Base-by-base conservation (phyloP, 2,113 vertebrate genomes). In the Salminus brasiliensis region DNA sequence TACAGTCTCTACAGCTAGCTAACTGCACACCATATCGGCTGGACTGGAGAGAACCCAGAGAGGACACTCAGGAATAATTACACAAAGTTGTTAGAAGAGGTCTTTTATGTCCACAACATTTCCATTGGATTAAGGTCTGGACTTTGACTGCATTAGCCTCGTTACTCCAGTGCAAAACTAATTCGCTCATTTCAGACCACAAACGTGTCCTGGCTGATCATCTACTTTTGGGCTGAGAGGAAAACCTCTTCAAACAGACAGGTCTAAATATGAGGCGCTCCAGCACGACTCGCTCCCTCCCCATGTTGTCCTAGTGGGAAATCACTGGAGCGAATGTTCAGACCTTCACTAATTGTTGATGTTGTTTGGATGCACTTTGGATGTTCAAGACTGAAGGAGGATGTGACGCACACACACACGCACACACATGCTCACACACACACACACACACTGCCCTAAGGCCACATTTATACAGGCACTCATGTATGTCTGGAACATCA, bases 401-500 rank as follows among this genome's bases (percentile, higher is more conserved):
- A 62, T 29, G 29, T 62, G 30, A 5, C 23, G 41, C 71, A 45
- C 29, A 13, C 53, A 60, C 34, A 30, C 11, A n/a, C 49, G 2
- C 23, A 59, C 71, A 45, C 29, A 13, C 53, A 60, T 23, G n/a
- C 11, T 75, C 49, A 5, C 23, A 59, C 71, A 45, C 49, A 5
- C 23, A 59, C 71, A 45, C 29, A 13, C 53, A 60, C 34, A 30
- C 11, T 75, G 62, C 52, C 73, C n/a, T 12, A 15, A 76, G 73
- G 73, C 72, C 29, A 63, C 45, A 25, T 27, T 66, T 29, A 65
- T 27, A 65, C 29, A 52, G 43, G 36, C 30, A 30, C 29, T 66
- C 30, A 21, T 76, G 49, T 63, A n/a, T 65, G 59, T 65, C 45
- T 10, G 30, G 45, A 76, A 66, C 59, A 65, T 76, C 73, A 65